These are phyloP conservation scores for Centruroides sculpturatus DNA, from an alignment of 1,140 invertebrate species.

Conservation along the genomic window DNA sequence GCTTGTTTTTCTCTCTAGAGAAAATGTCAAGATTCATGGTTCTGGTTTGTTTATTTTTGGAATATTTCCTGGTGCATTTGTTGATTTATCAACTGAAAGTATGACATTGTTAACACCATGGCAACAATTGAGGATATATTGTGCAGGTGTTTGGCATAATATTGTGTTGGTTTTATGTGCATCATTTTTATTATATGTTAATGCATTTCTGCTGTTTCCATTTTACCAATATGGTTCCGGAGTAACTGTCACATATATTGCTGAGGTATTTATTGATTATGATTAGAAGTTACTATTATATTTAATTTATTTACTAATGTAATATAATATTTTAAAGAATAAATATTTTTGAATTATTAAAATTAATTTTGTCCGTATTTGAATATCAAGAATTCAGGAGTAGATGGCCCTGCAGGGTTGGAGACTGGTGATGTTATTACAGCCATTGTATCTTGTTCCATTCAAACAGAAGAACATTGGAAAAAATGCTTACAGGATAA, in stretches of 20 bases:
- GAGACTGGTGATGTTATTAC: background rate
- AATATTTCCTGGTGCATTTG: conserved; percentile 60
- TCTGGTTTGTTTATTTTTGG: conserved; percentile 54
- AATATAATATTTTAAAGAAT: too few species aligned
- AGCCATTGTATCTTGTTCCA: background rate
- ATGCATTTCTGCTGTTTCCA: background rate
- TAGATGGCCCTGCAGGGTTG: background rate
- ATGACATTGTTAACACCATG: conserved; percentile 47
- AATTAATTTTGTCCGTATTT: too few species aligned
- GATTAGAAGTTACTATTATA: too few species aligned
- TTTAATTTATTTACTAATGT: too few species aligned
- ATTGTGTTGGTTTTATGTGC: conserved; percentile 59
- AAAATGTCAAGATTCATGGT: conserved; percentile 57
- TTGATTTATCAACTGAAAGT: conserved; percentile 54
- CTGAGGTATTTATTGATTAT: background rate
- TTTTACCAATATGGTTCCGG: background rate
- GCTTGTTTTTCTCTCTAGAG: conserved; percentile 29
- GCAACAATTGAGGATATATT: conserved; percentile 66
- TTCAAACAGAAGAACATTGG: background rate
- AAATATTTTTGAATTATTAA: too few species aligned
- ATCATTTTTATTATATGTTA: conserved; percentile 46
- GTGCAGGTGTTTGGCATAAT: conserved; percentile 95
- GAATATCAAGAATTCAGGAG: background rate
- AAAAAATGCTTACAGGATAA: background rate
- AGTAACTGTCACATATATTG: background rate